A percentile compares a stretch with the other conserved stretches of the same genome.
Evolutionary conservation across 1,140 invertebrate species (phyloP).

Genomic region (Drosophila pectinifera): DNA sequence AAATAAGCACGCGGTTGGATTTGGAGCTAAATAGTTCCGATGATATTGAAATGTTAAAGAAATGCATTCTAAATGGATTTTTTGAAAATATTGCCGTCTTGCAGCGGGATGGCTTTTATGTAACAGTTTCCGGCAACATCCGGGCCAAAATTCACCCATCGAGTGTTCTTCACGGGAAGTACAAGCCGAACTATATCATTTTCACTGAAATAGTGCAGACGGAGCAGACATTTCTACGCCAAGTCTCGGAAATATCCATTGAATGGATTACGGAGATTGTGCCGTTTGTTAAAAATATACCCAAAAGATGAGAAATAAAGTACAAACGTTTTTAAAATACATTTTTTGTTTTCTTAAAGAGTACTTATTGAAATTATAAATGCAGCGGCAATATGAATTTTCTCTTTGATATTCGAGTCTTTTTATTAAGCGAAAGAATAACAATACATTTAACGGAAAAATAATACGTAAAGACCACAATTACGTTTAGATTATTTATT

Average conservation of each 20-base stretch:
- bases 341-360: background rate
- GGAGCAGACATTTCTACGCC: conserved; percentile 92
- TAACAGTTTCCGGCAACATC: conserved; percentile 87
- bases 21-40: conserved; percentile 91
- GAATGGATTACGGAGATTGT: conserved; percentile 90
- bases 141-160: conserved; percentile 80
- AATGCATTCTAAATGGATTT: conserved; percentile 92
- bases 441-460: conserved; percentile 20
- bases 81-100: conserved; percentile 96
- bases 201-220: conserved; percentile 96
- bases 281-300: conserved; percentile 67
- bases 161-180: conserved; percentile 85
- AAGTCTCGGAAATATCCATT: conserved; percentile 89
- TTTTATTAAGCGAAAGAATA: conserved; percentile 10
- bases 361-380: too few species aligned
- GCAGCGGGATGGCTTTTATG: conserved; percentile 90
- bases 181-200: conserved; percentile 91
- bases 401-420: conserved; percentile 33
- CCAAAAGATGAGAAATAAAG: conserved; percentile 29
- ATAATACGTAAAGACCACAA: conserved; percentile 11
- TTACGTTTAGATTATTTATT: conserved; percentile 39
- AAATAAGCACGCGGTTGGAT: conserved; percentile 90
- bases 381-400: too few species aligned
- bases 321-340: background rate
- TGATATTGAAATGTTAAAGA: conserved; percentile 89